Base-by-base conservation (phyloP, 2,888 invertebrate genomes). In the Zygogramma bicolorata region DNA sequence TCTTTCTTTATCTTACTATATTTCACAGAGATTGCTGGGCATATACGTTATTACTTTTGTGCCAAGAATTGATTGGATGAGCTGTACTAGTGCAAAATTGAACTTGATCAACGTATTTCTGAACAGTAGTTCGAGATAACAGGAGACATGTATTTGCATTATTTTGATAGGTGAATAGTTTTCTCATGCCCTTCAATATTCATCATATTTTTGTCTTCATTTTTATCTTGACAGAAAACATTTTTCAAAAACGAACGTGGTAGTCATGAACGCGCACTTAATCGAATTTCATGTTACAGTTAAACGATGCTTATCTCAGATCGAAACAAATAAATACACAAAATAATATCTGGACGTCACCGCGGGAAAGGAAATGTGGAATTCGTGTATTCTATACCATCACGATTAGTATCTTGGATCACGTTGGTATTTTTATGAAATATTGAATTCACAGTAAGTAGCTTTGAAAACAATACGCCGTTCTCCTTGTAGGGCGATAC, bases 351-450 rank as follows among this genome's bases (percentile, higher is more conserved):
- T n/a, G 27, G 20, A 13, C 25, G 53, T 53, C 81, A 79, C 77
- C 77, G 79, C 76, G 77, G 77, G 77, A 77, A 79, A 76, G 75
- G 77, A 81, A 82, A 81, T 82, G 80, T 80, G 79, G 73, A 76
- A 81, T 80, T 82, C 82, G 81, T 82, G 82, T 80, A 79, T 77
- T 75, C 75, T 76, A 79, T 79, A 73, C 73, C 70, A 78, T 80
- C 81, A 82, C 81, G 82, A 82, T 82, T 80, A 80, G 75, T 70
- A 79, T 79, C 79, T 76, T 58, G 59, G 74, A 75, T 80, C 82
- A 82, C 82, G 82, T 78, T 77, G 67, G 75, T 75, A 80, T 81
- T 80, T 81, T 80, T 80, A 74, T 60, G 70, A 75, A 78, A 79
- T 73, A 65, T 71, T 63, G 65, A 77, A 81, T 80, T 79, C 79